Evolutionary conservation across 2,113 vertebrate genomes (phyloP).

Genomic region (Charadrius vociferus): DNA sequence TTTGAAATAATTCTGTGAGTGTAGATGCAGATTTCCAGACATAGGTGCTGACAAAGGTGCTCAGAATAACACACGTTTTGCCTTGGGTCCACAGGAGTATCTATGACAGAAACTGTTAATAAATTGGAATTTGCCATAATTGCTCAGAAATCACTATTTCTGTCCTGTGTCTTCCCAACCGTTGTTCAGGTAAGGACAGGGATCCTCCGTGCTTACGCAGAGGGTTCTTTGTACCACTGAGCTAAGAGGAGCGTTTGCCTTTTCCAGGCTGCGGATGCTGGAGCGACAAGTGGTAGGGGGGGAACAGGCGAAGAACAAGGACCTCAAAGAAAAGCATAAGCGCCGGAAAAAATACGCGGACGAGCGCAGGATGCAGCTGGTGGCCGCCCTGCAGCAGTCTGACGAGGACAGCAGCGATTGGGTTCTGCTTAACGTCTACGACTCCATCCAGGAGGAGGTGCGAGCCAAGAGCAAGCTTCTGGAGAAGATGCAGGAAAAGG

Average conservation of each 20-base stretch:
- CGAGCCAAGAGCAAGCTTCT: slow-evolving; percentile 82
- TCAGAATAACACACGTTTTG: neutral
- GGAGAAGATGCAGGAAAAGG: slow-evolving; percentile 86
- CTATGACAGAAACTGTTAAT: neutral
- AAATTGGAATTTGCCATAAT: neutral
- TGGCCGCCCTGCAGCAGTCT: slow-evolving; percentile 75
- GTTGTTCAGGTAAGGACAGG: accelerated
- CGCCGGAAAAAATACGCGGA: slow-evolving; percentile 77
- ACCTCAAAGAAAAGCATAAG: slow-evolving; percentile 81
- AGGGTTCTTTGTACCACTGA: neutral
- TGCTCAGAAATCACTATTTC: neutral
- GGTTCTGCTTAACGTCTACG: slow-evolving; percentile 81
- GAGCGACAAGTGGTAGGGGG: slow-evolving; percentile 86
- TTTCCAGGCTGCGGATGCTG: slow-evolving; percentile 84
- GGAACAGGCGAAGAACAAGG: slow-evolving; percentile 87
- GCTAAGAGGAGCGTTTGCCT: neutral
- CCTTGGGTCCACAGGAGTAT: neutral
- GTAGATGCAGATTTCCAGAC: neutral
- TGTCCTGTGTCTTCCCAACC: neutral
- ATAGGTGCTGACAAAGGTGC: neutral
- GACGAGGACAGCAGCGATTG: slow-evolving; percentile 78
- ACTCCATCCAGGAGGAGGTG: slow-evolving; percentile 90
- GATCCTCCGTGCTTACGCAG: accelerated
- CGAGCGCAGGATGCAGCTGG: slow-evolving; percentile 80
- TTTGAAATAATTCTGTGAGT: neutral